Percentiles rank a stretch among this genome's conserved stretches.
phyloP scores from a whole-genome alignment of 2,888 invertebrate species.

The Abrostola tripartita region DNA sequence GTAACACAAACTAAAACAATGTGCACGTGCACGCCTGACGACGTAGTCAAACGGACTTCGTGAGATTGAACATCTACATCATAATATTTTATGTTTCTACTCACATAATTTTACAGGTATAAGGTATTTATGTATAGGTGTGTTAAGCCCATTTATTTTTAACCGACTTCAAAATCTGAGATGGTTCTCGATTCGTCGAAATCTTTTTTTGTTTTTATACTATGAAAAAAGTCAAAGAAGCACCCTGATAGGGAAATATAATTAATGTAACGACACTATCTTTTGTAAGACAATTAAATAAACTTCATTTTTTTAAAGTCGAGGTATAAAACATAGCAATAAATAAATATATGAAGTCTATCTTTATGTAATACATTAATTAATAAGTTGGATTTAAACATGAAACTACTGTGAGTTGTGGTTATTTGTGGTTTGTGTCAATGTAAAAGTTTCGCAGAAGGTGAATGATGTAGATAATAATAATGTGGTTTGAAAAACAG shows the following conservation, averaged over 20 bases:
- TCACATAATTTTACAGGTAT: not conserved
- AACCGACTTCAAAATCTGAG: too few species aligned
- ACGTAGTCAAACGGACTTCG: too few species aligned
- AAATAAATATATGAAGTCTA: constrained; percentile 56
- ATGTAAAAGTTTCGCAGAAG: not conserved
- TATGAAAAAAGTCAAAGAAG: constrained; percentile 64
- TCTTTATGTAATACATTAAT: constrained; percentile 52
- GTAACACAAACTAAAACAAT: too few species aligned
- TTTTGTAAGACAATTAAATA: constrained; percentile 73
- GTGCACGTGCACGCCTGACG: too few species aligned
- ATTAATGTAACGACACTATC: constrained; percentile 67
- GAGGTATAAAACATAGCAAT: constrained; percentile 62
- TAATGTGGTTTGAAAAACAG: not conserved
- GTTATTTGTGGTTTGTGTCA: constrained; percentile 16
- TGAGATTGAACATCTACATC: too few species aligned
- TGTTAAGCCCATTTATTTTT: not conserved
- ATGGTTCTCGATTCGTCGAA: not conserved
- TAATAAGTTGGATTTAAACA: constrained; percentile 47
- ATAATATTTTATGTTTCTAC: not conserved
- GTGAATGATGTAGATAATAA: not conserved
- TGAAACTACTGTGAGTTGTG: constrained; percentile 30
- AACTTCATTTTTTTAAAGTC: constrained; percentile 52
- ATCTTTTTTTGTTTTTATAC: not conserved
- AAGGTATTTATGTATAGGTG: too few species aligned
- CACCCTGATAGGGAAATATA: constrained; percentile 71